A percentile compares a stretch with the other conserved stretches of the same genome.
phyloP scores from a whole-genome alignment of 2,797 vertebrate genomes.

The Epinephelus malabaricus region DNA sequence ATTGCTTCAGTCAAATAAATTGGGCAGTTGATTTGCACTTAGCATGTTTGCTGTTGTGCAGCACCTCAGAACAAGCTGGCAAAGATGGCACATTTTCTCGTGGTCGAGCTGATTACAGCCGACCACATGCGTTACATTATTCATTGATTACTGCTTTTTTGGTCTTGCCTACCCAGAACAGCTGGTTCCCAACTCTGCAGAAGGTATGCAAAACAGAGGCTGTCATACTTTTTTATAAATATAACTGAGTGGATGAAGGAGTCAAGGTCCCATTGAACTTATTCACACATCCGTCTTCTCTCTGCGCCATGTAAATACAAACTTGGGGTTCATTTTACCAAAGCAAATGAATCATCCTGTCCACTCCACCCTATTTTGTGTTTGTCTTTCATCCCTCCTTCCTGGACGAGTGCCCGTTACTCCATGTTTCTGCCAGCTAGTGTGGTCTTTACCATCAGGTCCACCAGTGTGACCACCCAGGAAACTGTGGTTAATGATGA shows the following conservation, averaged over 20 bases:
- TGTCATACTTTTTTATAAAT: constrained; percentile 40
- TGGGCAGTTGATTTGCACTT: constrained; percentile 27
- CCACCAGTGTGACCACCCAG: constrained; percentile 26
- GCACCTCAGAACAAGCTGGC: constrained; percentile 23
- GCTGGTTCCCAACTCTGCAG: constrained; percentile 27
- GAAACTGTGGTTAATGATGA: constrained; percentile 49
- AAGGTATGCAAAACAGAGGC: constrained; percentile 31
- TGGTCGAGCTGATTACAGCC: constrained; percentile 47
- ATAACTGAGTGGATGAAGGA: constrained; percentile 68
- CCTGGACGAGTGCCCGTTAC: constrained; percentile 27
- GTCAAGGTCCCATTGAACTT: constrained; percentile 81
- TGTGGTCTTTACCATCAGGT: constrained; percentile 4
- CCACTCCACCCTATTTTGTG: constrained; percentile 17
- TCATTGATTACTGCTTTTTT: constrained; percentile 46
- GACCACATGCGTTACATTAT: constrained; percentile 33
- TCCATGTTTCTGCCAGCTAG: constrained; percentile 38
- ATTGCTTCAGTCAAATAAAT: constrained; percentile 42
- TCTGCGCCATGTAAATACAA: constrained; percentile 75
- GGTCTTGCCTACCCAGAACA: constrained; percentile 10
- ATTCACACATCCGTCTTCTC: constrained; percentile 78
- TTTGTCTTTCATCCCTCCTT: constrained; percentile 28
- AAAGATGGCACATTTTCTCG: constrained; percentile 32
- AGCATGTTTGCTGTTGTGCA: constrained; percentile 40
- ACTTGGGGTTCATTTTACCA: constrained; percentile 45
- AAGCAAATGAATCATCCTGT: constrained; percentile 32